Percentiles rank a stretch among this genome's conserved stretches.
Evolutionary conservation across 2,113 vertebrate species (phyloP).

Genomic region (Hepsetus odoe): DNA sequence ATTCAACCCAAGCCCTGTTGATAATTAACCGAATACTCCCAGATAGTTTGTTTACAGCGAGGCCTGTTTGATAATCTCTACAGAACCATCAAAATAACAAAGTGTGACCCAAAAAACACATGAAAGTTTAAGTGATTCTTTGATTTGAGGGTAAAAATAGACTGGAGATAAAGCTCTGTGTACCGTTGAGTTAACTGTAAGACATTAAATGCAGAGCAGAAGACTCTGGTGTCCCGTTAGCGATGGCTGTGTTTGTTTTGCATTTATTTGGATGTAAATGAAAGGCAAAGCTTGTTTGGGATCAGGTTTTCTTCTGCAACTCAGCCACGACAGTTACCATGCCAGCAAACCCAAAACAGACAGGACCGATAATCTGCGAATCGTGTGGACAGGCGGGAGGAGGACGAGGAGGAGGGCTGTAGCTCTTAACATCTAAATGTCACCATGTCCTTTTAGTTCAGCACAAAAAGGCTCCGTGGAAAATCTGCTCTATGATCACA

Average conservation of each 20-base stretch:
- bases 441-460: background rate
- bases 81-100: background rate
- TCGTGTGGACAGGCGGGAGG: conserved; percentile 50
- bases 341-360: conserved; percentile 51
- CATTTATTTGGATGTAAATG: conserved; percentile 42
- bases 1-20: background rate
- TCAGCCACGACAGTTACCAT: background rate
- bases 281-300: conserved; percentile 6
- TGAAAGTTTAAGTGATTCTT: background rate
- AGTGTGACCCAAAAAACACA: background rate
- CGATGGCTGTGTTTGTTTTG: conserved; percentile 46
- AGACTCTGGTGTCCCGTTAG: background rate
- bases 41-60: background rate
- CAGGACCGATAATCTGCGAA: conserved; percentile 63
- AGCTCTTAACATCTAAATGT: background rate
- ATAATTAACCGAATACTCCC: too few relatives aligned
- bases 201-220: background rate
- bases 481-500: conserved; percentile 73
- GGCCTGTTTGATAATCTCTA: background rate
- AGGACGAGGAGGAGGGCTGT: background rate
- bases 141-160: background rate
- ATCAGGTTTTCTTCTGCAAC: conserved; percentile 8
- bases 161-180: background rate
- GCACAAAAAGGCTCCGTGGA: conserved; percentile 50
- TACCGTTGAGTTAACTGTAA: background rate